phyloP scores from a whole-genome alignment of 2,113 vertebrate species.

The Cardinalis cardinalis region DNA sequence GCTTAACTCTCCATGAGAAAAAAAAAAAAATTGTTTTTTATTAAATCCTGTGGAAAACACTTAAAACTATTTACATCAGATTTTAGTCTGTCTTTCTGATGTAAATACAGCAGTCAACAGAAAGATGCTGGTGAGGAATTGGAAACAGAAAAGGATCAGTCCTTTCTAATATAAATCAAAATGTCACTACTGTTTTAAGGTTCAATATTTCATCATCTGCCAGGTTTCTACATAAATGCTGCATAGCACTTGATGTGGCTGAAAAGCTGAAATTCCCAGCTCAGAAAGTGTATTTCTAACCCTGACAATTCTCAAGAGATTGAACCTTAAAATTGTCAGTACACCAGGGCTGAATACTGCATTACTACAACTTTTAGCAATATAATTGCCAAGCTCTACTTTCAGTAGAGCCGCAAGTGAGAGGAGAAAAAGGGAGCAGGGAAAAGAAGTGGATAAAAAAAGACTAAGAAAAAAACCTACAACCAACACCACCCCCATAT shows the following conservation, averaged over 20 bases:
- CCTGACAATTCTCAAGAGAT: neutral
- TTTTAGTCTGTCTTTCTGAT: neutral
- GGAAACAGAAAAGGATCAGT: neutral
- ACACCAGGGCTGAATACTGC: neutral
- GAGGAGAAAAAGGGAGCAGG: neutral
- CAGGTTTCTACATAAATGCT: conserved; percentile 21
- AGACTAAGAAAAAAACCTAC: neutral
- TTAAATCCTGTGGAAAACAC: neutral
- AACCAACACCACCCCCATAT: accelerated
- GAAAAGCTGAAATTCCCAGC: neutral
- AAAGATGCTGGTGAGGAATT: neutral
- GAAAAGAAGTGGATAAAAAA: neutral
- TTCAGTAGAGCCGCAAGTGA: neutral
- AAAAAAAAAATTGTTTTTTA: neutral
- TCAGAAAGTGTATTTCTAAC: neutral
- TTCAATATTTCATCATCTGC: conserved; percentile 46
- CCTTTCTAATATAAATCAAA: conserved; percentile 22
- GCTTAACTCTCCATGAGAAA: neutral
- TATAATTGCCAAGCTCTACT: neutral
- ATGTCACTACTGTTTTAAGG: conserved; percentile 22
- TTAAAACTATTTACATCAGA: neutral
- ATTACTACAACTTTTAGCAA: neutral
- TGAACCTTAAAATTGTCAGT: neutral
- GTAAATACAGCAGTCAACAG: neutral
- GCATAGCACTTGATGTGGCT: neutral